A percentile compares a stretch with the other conserved stretches of the same genome.
Conservation (phyloP, 2,888 invertebrate species). For the Conops quadrifasciatus region DNA sequence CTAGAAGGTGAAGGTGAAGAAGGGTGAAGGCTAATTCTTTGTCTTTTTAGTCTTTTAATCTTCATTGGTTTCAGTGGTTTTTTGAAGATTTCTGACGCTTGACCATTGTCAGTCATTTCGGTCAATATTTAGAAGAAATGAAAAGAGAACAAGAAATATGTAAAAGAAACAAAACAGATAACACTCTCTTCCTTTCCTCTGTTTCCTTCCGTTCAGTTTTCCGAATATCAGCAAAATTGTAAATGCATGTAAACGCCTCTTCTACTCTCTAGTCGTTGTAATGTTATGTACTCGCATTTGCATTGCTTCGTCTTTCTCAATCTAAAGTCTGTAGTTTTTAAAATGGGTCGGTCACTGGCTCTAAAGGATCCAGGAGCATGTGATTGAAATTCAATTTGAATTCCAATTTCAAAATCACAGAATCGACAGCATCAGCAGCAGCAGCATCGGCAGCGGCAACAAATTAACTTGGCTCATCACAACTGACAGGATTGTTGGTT, state of each 20-base stretch:
- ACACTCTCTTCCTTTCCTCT: too few relatives aligned
- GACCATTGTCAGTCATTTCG: too few relatives aligned
- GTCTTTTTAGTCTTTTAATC: too few relatives aligned
- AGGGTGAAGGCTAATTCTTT: too few relatives aligned
- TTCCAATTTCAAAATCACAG: conserved; percentile 6
- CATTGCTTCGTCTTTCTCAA: not conserved
- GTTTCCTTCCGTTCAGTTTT: too few relatives aligned
- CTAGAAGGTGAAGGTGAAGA: too few relatives aligned
- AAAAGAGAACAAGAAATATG: too few relatives aligned
- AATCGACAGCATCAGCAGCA: not conserved
- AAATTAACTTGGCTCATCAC: not conserved
- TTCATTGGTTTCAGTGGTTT: too few relatives aligned
- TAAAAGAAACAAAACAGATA: too few relatives aligned
- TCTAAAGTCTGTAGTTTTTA: not conserved
- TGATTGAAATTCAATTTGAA: conserved; percentile 20
- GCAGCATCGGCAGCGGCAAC: not conserved
- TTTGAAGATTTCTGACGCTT: too few relatives aligned
- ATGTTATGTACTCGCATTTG: not conserved
- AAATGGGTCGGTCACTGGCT: conserved; percentile 12
- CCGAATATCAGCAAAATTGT: too few relatives aligned
- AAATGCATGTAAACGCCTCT: not conserved
- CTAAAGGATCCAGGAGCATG: not conserved
- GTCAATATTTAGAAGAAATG: too few relatives aligned
- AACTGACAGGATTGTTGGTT: not conserved
- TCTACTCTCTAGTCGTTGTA: not conserved